Percentiles rank a stretch among this genome's conserved stretches.
phyloP scores from a whole-genome alignment of 2,113 vertebrate genomes.

The Pholis gunnellus region DNA sequence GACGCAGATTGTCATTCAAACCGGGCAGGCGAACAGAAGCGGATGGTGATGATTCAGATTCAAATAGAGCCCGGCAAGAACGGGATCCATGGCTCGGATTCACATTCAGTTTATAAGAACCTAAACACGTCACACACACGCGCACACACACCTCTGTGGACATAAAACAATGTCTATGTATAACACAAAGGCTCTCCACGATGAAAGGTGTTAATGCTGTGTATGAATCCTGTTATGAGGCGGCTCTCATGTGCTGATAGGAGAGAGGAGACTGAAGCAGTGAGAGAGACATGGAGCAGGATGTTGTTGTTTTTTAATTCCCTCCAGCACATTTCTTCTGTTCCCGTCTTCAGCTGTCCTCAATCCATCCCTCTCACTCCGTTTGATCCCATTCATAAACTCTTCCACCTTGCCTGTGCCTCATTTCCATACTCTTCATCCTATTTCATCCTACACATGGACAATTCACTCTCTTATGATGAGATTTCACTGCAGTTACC shows the following conservation, averaged over 20 bases:
- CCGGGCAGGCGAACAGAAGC: not conserved
- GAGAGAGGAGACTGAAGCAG: constrained; percentile 2
- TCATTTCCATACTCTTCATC: constrained; percentile 40
- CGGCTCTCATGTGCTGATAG: not conserved
- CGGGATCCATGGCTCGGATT: constrained; percentile 12
- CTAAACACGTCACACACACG: constrained; percentile 1
- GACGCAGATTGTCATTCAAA: constrained; percentile 17
- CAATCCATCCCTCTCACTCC: not conserved
- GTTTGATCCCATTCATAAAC: constrained; percentile 42
- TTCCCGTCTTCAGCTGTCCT: not conserved
- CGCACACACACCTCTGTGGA: not conserved
- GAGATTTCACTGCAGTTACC: constrained; percentile 74
- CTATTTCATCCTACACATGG: constrained; percentile 60
- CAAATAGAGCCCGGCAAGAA: constrained; percentile 7
- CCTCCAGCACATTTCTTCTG: not conserved
- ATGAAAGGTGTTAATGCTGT: constrained; percentile 32
- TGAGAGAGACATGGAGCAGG: not conserved
- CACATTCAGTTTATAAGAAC: constrained; percentile 18
- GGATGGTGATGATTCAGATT: constrained; percentile 15
- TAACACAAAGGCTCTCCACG: constrained; percentile 22
- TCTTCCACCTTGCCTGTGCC: not conserved
- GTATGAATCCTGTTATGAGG: constrained; percentile 20
- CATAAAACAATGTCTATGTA: constrained; percentile 27
- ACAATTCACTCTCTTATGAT: constrained; percentile 48
- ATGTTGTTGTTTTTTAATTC: not conserved